Evolutionary conservation across 2,797 vertebrate genomes (phyloP).

Genomic region (Chaunax sp.): DNA sequence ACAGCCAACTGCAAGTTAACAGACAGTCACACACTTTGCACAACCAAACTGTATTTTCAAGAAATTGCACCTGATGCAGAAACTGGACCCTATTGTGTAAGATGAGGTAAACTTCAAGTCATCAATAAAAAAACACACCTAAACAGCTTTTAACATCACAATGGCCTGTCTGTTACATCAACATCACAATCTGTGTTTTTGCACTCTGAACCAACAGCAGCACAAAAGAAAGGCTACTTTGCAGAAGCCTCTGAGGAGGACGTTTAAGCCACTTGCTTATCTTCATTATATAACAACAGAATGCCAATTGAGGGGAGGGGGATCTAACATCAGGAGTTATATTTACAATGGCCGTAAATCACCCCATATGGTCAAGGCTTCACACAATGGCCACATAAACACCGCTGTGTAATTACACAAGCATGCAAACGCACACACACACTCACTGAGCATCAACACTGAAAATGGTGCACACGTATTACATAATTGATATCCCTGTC

Average conservation of each 20-base stretch:
- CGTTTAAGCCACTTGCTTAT: constrained; percentile 35
- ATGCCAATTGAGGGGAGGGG: constrained; percentile 26
- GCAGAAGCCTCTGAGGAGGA: constrained; percentile 31
- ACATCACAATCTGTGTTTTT: constrained; percentile 25
- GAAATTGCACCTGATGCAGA: constrained; percentile 6
- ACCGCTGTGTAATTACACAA: constrained; percentile 58
- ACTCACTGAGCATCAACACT: neutral
- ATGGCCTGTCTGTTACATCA: constrained; percentile 11
- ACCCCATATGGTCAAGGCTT: constrained; percentile 56
- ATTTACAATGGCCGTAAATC: constrained; percentile 65
- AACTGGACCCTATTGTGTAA: neutral
- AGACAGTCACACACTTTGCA: neutral
- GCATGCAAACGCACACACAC: constrained; percentile 41
- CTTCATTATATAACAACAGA: constrained; percentile 34
- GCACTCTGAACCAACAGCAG: constrained; percentile 29
- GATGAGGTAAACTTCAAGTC: constrained; percentile 23
- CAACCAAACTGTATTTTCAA: neutral
- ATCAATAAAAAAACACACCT: neutral
- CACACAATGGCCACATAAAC: constrained; percentile 73
- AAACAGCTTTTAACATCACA: constrained; percentile 6
- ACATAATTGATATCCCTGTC: constrained; percentile 77
- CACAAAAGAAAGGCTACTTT: constrained; percentile 49
- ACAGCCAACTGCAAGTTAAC: neutral
- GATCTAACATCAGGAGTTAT: constrained; percentile 43
- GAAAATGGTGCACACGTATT: constrained; percentile 72